A percentile compares a stretch with the other conserved stretches of the same genome.
Evolutionary conservation across 2,113 vertebrate genomes (phyloP).

Genomic region (Pimephales promelas): DNA sequence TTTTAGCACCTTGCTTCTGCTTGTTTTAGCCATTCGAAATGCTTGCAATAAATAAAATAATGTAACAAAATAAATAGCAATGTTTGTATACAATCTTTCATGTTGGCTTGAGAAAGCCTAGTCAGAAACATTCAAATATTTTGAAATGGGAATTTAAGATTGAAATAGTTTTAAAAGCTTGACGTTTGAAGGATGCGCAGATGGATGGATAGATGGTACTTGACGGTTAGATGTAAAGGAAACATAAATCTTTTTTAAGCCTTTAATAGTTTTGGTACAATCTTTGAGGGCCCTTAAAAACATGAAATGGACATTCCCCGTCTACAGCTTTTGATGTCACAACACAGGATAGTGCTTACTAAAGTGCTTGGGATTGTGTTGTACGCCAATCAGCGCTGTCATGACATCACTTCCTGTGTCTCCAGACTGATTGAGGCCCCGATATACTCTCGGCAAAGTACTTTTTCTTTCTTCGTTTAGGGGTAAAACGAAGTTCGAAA

Average conservation of each 20-base stretch:
- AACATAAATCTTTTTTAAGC: too few relatives aligned
- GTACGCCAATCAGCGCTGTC: background rate
- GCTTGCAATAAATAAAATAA: background rate
- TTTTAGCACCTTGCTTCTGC: background rate
- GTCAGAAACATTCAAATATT: background rate
- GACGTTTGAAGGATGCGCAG: background rate
- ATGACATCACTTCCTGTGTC: background rate
- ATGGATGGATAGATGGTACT: too few relatives aligned
- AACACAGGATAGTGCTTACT: background rate
- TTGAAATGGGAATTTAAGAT: background rate
- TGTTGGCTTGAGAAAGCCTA: background rate
- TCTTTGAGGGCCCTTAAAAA: background rate
- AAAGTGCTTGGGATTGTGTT: background rate
- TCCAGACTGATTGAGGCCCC: background rate
- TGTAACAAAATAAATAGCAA: background rate
- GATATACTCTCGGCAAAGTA: too few relatives aligned
- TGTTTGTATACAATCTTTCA: background rate
- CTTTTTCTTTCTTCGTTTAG: too few relatives aligned
- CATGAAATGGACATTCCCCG: background rate
- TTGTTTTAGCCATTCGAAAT: background rate
- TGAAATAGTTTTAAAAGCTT: background rate
- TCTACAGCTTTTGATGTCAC: background rate
- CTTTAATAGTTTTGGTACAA: too few relatives aligned
- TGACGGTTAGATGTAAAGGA: too few relatives aligned
- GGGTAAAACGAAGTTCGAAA: too few relatives aligned